phyloP scores from a whole-genome alignment of 2,113 vertebrate species.

The Chloropsis hardwickii region DNA sequence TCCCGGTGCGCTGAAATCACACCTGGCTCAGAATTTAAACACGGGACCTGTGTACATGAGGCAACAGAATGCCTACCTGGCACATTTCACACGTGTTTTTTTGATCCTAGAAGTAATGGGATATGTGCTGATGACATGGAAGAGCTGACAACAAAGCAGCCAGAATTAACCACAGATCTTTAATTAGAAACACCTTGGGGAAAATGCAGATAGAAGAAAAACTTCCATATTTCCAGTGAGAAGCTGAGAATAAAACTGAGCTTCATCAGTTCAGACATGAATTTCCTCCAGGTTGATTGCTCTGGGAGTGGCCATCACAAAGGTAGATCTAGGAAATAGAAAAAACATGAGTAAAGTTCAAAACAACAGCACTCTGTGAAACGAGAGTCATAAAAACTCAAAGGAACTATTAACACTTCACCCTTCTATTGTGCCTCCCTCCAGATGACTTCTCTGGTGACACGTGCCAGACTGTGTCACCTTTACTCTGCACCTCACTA shows the following conservation, averaged over 20 bases:
- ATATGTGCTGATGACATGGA: neutral
- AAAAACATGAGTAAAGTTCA: neutral
- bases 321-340: neutral
- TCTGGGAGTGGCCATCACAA: neutral
- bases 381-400: neutral
- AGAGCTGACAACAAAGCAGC: neutral
- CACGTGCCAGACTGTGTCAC: neutral
- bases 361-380: neutral
- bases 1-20: neutral
- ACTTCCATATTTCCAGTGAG: neutral
- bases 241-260: neutral
- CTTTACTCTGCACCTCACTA: neutral
- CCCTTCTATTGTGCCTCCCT: neutral
- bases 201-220: neutral
- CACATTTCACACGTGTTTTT: neutral
- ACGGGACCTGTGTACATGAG: neutral
- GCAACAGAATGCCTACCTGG: neutral
- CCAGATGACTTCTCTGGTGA: neutral
- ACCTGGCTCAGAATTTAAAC: neutral
- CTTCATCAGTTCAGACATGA: neutral
- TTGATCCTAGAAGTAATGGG: neutral
- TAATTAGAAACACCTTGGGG: neutral
- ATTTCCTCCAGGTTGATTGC: neutral
- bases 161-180: neutral
- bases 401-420: neutral